Base-by-base conservation (phyloP, 2,113 vertebrate genomes). In the Oreochromis aureus region DNA sequence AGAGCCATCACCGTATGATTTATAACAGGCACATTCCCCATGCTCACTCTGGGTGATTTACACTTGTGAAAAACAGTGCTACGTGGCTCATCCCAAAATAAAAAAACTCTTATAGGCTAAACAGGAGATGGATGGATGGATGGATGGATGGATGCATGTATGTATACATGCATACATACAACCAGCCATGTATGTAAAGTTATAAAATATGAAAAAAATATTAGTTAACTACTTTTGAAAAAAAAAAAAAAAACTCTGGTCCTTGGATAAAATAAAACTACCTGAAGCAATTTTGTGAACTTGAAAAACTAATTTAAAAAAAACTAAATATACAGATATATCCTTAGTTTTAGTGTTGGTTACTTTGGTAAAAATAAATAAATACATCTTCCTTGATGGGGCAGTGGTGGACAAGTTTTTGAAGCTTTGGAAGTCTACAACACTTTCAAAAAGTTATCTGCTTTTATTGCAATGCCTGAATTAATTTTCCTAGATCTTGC, bases 1-100 rank as follows among this genome's bases (percentile, higher is more conserved):
- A 94, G 87, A 91, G 66, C 86, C 71, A 90, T 92, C 93, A 85
- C 80, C 55, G 6, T 81, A 86, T 94, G 89, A 94, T 95, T 93
- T 86, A 93, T 94, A 53, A 89, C 83, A 69, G 82, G 66, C 84
- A 79, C 90, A 84, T 81, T 86, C 92, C 78, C 88, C 90, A 48
- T 24, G 5, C 63, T 87, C 59, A 61, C 66, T 76, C 53, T 69
- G 34, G 73, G 55, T 86, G 54, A 93, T 89, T 84, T 89, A 91
- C 85, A 85, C 51, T 41, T 4, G 34, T 80, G 7, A 83, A 89
- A 86, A 87, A 87, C 81, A 58, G n/a, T 19, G 27, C 22, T 81
- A 27, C 30, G 24, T 27, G 53, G 22, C 51, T 82, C 46, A 46
- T 56, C 24, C 24, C n/a, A 56, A 81, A 88, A 79, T 80, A 5